A percentile compares a stretch with the other conserved stretches of the same genome.
phyloP scores from a whole-genome alignment of 2,797 vertebrate genomes.

The Mormyrus hasselquistii region DNA sequence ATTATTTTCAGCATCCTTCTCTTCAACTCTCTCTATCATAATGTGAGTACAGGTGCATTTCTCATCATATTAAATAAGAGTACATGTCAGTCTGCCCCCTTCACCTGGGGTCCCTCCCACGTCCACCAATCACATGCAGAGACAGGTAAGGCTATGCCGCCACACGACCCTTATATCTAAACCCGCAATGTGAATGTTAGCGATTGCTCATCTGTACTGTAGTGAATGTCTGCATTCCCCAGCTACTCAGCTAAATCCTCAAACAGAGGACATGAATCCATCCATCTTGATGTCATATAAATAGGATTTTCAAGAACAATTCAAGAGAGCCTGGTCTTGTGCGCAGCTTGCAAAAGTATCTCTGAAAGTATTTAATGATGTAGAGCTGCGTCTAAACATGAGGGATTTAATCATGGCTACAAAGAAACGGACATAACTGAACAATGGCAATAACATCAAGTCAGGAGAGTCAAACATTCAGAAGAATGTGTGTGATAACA shows the following conservation, averaged over 20 bases:
- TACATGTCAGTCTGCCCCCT: background rate
- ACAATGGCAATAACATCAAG: background rate
- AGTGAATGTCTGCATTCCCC: background rate
- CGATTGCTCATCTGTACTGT: background rate
- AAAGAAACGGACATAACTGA: background rate
- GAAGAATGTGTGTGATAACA: background rate
- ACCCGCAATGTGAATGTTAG: background rate
- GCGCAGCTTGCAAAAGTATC: background rate
- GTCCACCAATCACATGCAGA: background rate
- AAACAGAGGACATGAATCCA: background rate
- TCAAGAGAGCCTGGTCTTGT: background rate
- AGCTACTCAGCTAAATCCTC: background rate
- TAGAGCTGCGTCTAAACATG: background rate
- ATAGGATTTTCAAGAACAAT: background rate
- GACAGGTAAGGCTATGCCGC: background rate
- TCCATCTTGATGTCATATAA: background rate
- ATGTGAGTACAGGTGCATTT: background rate
- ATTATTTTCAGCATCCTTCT: background rate
- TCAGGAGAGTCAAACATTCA: background rate
- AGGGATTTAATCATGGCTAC: background rate
- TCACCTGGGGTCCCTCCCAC: background rate
- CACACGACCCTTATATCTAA: background rate
- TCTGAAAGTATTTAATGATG: background rate
- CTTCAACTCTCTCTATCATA: background rate
- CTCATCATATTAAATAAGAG: background rate